phyloP scores from a whole-genome alignment of 1,140 invertebrate species.

The Papilio helenus region DNA sequence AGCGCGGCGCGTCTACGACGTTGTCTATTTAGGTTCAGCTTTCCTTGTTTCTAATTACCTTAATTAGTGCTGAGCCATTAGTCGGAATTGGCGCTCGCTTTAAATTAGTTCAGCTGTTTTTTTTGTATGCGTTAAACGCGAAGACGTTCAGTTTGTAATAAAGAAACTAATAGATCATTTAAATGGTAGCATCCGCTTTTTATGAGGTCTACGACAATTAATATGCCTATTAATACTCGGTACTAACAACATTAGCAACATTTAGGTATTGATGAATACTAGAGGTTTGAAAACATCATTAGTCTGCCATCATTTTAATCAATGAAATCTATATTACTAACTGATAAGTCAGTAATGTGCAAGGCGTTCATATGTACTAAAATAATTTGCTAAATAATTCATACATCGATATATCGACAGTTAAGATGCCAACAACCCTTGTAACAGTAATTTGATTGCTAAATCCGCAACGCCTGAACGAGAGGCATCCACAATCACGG shows the following conservation, averaged over 20 bases:
- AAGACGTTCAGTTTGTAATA: slow-evolving; percentile 75
- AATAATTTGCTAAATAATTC: too few species aligned
- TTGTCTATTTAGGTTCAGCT: slow-evolving; percentile 52
- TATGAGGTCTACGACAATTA: neutral
- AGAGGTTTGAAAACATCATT: neutral
- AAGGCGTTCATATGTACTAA: too few species aligned
- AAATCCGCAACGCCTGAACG: neutral
- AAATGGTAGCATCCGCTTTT: neutral
- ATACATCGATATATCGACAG: neutral
- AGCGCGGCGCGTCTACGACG: slow-evolving; percentile 41
- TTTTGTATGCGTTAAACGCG: slow-evolving; percentile 70
- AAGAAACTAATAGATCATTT: slow-evolving; percentile 61
- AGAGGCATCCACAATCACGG: neutral
- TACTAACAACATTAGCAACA: neutral
- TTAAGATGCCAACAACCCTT: neutral
- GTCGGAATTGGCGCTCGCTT: slow-evolving; percentile 62
- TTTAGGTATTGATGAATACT: neutral
- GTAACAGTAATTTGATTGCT: neutral
- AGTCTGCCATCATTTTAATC: neutral
- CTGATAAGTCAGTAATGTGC: too few species aligned
- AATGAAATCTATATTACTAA: neutral
- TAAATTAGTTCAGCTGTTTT: slow-evolving; percentile 71
- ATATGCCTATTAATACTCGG: neutral
- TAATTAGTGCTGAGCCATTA: slow-evolving; percentile 73
- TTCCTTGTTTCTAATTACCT: slow-evolving; percentile 72